Conservation (phyloP, 2,888 invertebrate genomes). For the Amphimallon solstitiale region DNA sequence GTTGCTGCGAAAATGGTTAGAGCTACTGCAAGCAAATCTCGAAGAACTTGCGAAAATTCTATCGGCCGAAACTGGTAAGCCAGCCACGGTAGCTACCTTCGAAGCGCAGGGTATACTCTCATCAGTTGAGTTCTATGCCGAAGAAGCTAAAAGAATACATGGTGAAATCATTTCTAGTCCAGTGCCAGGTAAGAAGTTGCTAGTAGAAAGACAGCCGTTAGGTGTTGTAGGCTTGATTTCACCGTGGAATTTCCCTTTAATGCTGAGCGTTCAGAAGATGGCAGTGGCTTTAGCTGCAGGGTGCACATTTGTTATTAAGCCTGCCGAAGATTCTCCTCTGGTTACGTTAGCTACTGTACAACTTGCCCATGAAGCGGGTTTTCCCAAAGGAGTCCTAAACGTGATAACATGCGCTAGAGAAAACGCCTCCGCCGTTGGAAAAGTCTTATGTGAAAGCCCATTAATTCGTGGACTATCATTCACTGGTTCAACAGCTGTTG, state of each 20-base stretch:
- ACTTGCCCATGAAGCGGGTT: conserved; percentile 88
- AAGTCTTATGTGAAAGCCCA: conserved; percentile 84
- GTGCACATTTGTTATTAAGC: conserved; percentile 92
- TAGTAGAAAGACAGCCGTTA: conserved; percentile 85
- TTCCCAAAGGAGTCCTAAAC: conserved; percentile 93
- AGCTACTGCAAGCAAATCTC: conserved; percentile 76
- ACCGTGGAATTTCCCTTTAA: conserved; percentile 95
- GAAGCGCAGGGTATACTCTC: conserved; percentile 92
- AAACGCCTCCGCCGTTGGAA: conserved; percentile 83
- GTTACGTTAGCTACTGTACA: conserved; percentile 89
- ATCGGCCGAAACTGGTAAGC: conserved; percentile 91
- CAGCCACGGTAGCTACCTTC: conserved; percentile 83
- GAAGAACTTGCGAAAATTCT: conserved; percentile 81
- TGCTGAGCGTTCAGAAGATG: conserved; percentile 98
- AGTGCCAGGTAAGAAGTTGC: conserved; percentile 76
- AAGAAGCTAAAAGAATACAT: conserved; percentile 87
- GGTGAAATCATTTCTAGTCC: conserved; percentile 83
- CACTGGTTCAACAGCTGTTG: conserved; percentile 93
- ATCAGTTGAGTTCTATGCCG: conserved; percentile 96
- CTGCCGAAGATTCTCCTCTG: conserved; percentile 96
- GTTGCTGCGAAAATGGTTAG: conserved; percentile 79
- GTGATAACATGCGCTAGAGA: conserved; percentile 82
- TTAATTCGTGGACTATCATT: conserved; percentile 91
- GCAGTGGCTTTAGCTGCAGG: conserved; percentile 94
- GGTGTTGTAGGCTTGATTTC: conserved; percentile 96